Conservation (phyloP, 2,888 invertebrate species). For the Ischnus inquisitorius region DNA sequence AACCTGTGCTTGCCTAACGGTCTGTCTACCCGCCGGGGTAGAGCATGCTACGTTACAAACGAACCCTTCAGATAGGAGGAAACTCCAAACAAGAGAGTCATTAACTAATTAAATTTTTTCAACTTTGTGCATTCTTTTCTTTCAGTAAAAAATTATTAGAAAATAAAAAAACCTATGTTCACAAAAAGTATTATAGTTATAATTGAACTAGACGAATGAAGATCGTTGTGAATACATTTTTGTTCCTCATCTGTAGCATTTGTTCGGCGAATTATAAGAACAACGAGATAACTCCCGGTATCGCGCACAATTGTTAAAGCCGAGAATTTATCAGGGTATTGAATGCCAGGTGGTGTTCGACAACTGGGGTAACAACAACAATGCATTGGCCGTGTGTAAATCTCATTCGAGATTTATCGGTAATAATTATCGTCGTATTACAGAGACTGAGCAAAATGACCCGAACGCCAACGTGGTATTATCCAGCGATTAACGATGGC, state of each 20-base stretch:
- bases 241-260: background rate
- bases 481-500: conserved; percentile 39
- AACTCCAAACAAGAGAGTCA: background rate
- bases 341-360: background rate
- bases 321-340: conserved; percentile 13
- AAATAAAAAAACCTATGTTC: background rate
- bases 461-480: background rate
- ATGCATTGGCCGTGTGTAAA: conserved; percentile 7
- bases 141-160: too few species aligned
- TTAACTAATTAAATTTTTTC: background rate
- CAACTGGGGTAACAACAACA: conserved; percentile 15
- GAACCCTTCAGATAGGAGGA: background rate
- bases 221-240: background rate
- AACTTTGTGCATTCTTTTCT: background rate
- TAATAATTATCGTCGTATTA: conserved; percentile 38
- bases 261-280: conserved; percentile 3
- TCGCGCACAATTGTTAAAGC: background rate
- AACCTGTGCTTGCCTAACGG: conserved; percentile 4
- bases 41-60: background rate
- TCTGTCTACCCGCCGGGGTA: background rate
- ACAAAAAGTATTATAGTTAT: background rate
- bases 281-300: conserved; percentile 1
- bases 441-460: background rate
- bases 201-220: background rate
- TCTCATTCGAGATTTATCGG: conserved; percentile 32